A percentile compares a stretch with the other conserved stretches of the same genome.
These are phyloP conservation scores for Unio delphinus DNA, from an alignment of 2,888 invertebrate species.

Conservation along the genomic window DNA sequence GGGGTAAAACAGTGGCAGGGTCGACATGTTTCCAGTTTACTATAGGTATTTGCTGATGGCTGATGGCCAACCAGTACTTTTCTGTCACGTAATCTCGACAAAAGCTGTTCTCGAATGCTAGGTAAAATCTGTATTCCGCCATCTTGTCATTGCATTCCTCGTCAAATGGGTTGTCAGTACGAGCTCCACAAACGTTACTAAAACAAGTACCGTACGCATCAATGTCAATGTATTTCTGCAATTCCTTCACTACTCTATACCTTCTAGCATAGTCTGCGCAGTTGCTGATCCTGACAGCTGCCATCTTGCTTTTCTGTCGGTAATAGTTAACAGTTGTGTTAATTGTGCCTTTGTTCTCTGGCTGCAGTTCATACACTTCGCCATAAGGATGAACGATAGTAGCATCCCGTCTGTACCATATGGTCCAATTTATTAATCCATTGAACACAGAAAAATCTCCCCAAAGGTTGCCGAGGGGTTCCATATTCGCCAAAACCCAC, in stretches of 20 bases:
- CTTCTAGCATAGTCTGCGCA: constrained; percentile 19
- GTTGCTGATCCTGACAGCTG: constrained; percentile 17
- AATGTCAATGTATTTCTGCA: constrained; percentile 10
- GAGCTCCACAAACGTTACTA: background rate
- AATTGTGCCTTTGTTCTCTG: background rate
- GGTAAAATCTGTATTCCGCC: constrained; percentile 15
- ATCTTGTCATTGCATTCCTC: constrained; percentile 6
- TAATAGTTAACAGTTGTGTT: constrained; percentile 3
- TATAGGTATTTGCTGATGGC: constrained; percentile 13
- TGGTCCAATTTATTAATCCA: constrained; percentile 23
- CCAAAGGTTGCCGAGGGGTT: constrained; percentile 19
- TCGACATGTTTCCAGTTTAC: constrained; percentile 17
- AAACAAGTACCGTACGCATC: constrained; percentile 14
- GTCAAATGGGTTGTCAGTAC: constrained; percentile 6
- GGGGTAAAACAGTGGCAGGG: constrained; percentile 13
- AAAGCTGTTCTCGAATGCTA: constrained; percentile 23
- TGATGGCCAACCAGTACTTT: constrained; percentile 22
- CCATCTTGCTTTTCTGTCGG: constrained; percentile 2
- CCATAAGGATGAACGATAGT: constrained; percentile 19
- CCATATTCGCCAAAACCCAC: constrained; percentile 18
- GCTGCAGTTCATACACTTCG: constrained; percentile 2
- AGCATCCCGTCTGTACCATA: constrained; percentile 11
- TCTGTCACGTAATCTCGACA: constrained; percentile 21
- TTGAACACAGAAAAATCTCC: constrained; percentile 13
- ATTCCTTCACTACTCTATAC: constrained; percentile 14